Evolutionary conservation across 2,113 vertebrate species (phyloP), one percentile per base, ranked within the genome.

Genomic region (Neotoma lepida): DNA sequence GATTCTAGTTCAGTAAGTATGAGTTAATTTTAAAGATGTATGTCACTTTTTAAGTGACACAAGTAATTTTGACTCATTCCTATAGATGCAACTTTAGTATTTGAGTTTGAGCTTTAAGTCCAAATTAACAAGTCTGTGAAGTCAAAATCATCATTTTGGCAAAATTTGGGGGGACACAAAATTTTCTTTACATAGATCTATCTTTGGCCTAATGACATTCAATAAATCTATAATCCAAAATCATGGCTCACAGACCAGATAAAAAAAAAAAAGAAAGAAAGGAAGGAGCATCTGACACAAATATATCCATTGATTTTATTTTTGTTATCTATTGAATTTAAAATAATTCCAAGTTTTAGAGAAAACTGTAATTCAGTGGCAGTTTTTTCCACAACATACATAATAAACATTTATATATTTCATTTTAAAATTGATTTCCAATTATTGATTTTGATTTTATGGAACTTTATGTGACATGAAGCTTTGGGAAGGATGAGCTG

Each of bases 111-210:
- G 77, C 28, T 30, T 82, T 66, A 85, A 89, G 95, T 85, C 30
- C 14, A 94, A 64, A 87, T 87, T 81, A 28, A 82, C 3, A 82
- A 39, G 54, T 58, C 35, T 28, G 78, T 39, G n/a, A 54, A 17
- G 2, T 94, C 46, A n/a, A 7, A 93, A 85, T 80, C 66, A 66
- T 88, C 56, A 74, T 89, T 94, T 95, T 76, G 49, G 82, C 44
- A 93, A 96, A 84, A 88, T 70, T 85, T 94, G 46, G 58, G 95
- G 95, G 64, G 84, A 91, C 73, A 92, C 35, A 74, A 78, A 90
- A 85, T 93, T 93, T 94, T 64, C 46, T 87, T 96, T 87, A 35
- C 54, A 88, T 93, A 97, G 94, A 91, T 94, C 30, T 91, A 91
- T 26, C 30, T 20, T n/a, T 95, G 74, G 94, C 89, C 87, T 95